Percentiles rank a stretch among this genome's conserved stretches.
Conservation (phyloP, 2,888 invertebrate species). For the Tetheella fluctuosa region DNA sequence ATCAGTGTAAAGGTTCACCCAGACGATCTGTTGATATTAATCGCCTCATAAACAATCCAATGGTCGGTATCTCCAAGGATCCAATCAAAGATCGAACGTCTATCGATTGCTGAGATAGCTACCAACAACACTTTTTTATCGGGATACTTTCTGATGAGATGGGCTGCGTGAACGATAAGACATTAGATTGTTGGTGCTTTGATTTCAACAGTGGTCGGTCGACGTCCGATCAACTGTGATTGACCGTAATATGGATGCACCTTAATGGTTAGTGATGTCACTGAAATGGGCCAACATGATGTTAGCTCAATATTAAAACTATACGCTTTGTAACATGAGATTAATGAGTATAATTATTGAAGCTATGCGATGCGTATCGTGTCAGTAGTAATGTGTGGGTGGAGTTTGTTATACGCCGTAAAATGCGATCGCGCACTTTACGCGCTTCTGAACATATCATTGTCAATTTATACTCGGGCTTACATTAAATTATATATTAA, state of each 20-base stretch:
- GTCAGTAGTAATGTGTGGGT: constrained; percentile 6
- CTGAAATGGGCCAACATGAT: constrained; percentile 25
- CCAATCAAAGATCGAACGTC: neutral
- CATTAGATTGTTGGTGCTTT: neutral
- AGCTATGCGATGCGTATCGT: constrained; percentile 4
- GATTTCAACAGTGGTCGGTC: neutral
- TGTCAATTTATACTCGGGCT: neutral
- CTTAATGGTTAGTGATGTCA: constrained; percentile 20
- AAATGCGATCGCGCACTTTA: constrained; percentile 9
- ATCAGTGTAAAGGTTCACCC: neutral
- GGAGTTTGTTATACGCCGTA: constrained; percentile 8
- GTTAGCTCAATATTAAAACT: constrained; percentile 11
- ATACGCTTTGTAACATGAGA: constrained; percentile 21
- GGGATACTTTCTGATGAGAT: too few species aligned
- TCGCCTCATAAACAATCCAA: neutral
- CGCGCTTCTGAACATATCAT: constrained; percentile 10
- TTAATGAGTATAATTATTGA: constrained; percentile 13
- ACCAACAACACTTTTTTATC: neutral
- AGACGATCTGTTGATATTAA: neutral
- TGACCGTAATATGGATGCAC: neutral
- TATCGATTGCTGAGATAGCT: neutral
- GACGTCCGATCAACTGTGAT: neutral
- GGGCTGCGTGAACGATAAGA: too few species aligned
- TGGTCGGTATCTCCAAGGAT: neutral
- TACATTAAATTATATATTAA: constrained; percentile 3